Percentiles rank a stretch among this genome's conserved stretches.
These are phyloP conservation scores for Mirounga angustirostris DNA, from an alignment of 2,113 vertebrate species.

Conservation along the genomic window DNA sequence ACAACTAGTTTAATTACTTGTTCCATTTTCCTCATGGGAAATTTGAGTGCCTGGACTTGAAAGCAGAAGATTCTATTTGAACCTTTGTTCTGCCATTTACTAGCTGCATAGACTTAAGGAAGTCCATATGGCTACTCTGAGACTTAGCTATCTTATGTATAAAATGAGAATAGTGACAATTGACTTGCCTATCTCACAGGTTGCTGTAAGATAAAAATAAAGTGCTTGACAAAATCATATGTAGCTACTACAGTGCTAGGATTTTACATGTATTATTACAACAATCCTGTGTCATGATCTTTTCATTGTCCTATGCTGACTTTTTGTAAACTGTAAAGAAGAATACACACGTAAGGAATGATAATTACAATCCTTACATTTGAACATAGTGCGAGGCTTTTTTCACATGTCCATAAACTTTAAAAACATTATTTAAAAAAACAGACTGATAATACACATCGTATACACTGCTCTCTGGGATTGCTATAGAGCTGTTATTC, in stretches of 20 bases:
- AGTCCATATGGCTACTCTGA: neutral
- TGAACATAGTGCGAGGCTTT: neutral
- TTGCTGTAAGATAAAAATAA: neutral
- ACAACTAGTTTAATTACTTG: slow-evolving; percentile 18
- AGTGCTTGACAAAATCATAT: neutral
- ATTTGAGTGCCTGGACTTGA: neutral
- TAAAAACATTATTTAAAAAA: neutral
- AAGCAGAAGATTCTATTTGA: neutral
- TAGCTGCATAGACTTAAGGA: neutral
- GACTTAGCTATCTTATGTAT: neutral
- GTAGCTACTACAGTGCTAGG: neutral
- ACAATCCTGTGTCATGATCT: neutral
- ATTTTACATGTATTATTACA: neutral
- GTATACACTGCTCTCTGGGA: neutral
- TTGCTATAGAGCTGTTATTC: neutral
- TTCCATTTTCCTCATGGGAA: neutral
- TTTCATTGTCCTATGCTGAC: neutral
- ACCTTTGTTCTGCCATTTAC: neutral
- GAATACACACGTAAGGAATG: neutral
- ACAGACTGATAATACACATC: neutral
- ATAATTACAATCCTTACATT: neutral
- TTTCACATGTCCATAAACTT: neutral
- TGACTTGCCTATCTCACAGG: neutral
- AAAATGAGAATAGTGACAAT: neutral
- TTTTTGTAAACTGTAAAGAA: neutral